Evolutionary conservation across 2,797 vertebrate genomes (phyloP), one percentile per base, ranked within the genome.

Genomic region (Enteromius trimaculatus): DNA sequence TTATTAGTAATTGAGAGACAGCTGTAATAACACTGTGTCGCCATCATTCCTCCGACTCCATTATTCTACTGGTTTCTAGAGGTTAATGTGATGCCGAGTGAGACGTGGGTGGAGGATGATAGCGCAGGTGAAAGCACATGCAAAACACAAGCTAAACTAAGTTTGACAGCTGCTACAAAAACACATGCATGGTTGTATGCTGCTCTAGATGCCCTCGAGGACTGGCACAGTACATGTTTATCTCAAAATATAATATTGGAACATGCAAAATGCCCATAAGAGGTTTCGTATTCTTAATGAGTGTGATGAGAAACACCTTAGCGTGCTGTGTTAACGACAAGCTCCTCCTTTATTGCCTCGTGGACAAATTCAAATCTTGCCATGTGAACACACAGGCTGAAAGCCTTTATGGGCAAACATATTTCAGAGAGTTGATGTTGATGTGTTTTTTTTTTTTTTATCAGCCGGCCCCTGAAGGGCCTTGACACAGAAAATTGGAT

Each of bases 1-100:
- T 82, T 60, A 82, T 86, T 85, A 68, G 84, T 85, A 82, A 86
- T 83, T 86, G 84, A 88, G 77, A 83, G 82, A 76, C 80, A 78
- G 83, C 87, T 87, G 65, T 88, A 88, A 89, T 87, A 84, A 86
- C 80, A 83, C 19, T 84, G 75, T 79, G 80, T 82, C 83, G 58
- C 69, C 74, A 34, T 26, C 23, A 68, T 82, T 75, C 39, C 55
- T 79, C 55, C 19, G n/a, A 82, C 76, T 76, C 79, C 62, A 84
- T 88, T 86, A 80, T 87, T 82, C 71, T 37, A 13, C 26, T 71
- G 74, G 79, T 79, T 77, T 79, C 82, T 65, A 42, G 51, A 83
- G 53, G 70, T 82, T 80, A 77, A 71, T 82, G 70, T 62, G 17
- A 47, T 21, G 53, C 65, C 16, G 87, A 83, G 72, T 78, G 55